These are phyloP conservation scores for Epizoanthus illoricatus DNA, from an alignment of 92 coral and sea anemone species.

Conservation along the genomic window DNA sequence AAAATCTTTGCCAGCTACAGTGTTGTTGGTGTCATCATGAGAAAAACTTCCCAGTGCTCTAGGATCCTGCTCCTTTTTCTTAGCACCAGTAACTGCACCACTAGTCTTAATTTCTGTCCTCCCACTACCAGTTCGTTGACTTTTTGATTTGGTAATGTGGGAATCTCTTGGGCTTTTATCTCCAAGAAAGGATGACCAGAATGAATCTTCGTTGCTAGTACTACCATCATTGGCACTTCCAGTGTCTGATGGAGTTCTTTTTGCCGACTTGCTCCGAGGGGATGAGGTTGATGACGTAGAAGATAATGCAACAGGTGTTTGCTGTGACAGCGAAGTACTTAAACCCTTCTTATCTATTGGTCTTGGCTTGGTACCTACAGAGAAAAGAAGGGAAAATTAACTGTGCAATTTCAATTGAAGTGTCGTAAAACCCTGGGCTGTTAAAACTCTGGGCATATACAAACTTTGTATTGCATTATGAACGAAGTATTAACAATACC, in stretches of 20 bases:
- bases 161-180: constrained; percentile 36
- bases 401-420: no score
- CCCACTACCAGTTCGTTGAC: constrained; percentile 31
- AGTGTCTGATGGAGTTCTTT: constrained; percentile 29
- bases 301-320: not conserved
- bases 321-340: not conserved
- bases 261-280: constrained; percentile 23
- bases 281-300: constrained; percentile 11
- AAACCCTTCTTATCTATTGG: constrained; percentile 22
- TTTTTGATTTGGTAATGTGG: constrained; percentile 16
- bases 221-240: not conserved
- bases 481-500: no score
- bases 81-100: not conserved
- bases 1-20: not conserved
- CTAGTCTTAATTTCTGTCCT: constrained; percentile 10
- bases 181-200: constrained; percentile 90
- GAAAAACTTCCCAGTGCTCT: not conserved
- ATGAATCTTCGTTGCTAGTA: constrained; percentile 55
- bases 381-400: not conserved
- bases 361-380: constrained; percentile 9
- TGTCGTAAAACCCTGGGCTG: not conserved
- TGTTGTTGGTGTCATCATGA: not conserved
- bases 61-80: not conserved
- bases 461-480: no score
- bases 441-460: no score